phyloP scores from a whole-genome alignment of 2,797 vertebrate genomes.

The Alca torda region DNA sequence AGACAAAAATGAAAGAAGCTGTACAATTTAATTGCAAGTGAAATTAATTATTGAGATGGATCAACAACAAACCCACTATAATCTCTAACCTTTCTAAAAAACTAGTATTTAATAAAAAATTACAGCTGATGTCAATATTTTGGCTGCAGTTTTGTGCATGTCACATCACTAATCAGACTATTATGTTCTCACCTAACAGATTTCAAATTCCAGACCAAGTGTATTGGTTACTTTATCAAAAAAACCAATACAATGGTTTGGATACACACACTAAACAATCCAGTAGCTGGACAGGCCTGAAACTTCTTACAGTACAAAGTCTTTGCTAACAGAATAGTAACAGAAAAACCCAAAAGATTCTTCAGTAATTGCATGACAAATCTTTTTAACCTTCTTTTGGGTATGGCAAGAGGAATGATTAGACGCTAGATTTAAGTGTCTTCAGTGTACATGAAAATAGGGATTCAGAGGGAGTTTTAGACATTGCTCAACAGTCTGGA shows the following conservation, averaged over 20 bases:
- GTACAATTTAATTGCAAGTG: not conserved
- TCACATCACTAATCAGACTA: not conserved
- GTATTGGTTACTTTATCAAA: not conserved
- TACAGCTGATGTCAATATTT: not conserved
- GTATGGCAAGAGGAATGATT: not conserved
- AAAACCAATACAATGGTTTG: not conserved
- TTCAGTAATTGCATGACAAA: not conserved
- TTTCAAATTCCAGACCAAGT: not conserved
- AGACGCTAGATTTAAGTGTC: not conserved
- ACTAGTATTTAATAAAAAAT: not conserved
- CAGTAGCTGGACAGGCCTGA: not conserved
- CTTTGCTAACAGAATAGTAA: not conserved
- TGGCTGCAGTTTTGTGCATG: not conserved
- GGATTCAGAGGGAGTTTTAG: not conserved
- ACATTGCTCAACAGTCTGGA: not conserved
- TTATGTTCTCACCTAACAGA: not conserved
- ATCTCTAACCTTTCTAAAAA: not conserved
- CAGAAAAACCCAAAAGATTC: not conserved
- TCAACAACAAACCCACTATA: not conserved
- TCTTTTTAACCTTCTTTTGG: not conserved
- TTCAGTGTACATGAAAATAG: not conserved
- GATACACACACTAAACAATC: not conserved
- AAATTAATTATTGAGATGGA: not conserved
- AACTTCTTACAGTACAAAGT: fast-evolving
- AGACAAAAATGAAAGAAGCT: not conserved